These are phyloP conservation scores for Mirza zaza DNA, from an alignment of 2,113 vertebrate genomes.

Conservation along the genomic window DNA sequence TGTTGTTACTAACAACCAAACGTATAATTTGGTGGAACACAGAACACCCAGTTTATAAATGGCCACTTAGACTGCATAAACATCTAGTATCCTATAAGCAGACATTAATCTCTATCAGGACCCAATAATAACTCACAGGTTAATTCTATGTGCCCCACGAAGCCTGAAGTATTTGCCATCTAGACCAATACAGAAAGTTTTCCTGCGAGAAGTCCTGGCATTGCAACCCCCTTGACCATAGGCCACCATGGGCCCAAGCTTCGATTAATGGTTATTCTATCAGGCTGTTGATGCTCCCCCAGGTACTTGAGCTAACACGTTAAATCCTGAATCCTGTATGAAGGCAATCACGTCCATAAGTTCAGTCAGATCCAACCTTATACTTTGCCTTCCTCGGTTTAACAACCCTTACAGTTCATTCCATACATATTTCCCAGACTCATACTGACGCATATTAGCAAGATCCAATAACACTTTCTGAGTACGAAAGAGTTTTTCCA, in stretches of 20 bases:
- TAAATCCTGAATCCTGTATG: not conserved
- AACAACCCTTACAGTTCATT: not conserved
- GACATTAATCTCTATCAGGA: not conserved
- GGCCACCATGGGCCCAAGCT: not conserved
- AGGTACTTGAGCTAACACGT: not conserved
- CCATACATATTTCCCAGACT: not conserved
- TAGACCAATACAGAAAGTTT: not conserved
- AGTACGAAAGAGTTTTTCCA: not conserved
- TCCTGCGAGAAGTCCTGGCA: not conserved
- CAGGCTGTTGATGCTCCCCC: not conserved
- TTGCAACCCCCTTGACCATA: not conserved
- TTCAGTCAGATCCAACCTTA: not conserved
- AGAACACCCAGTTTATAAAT: not conserved
- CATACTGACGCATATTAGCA: not conserved
- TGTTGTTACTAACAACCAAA: not conserved
- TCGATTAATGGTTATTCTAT: not conserved
- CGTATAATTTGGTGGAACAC: not conserved
- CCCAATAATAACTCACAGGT: not conserved
- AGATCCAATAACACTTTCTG: not conserved
- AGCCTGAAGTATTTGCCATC: not conserved
- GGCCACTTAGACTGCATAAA: not conserved
- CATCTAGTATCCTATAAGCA: not conserved
- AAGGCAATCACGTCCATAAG: not conserved
- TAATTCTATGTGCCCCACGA: not conserved
- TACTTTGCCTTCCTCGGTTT: not conserved